Evolutionary conservation across 92 coral and sea anemone species (phyloP), one percentile per base, ranked within the genome.

Genomic region (Micromussa lordhowensis): DNA sequence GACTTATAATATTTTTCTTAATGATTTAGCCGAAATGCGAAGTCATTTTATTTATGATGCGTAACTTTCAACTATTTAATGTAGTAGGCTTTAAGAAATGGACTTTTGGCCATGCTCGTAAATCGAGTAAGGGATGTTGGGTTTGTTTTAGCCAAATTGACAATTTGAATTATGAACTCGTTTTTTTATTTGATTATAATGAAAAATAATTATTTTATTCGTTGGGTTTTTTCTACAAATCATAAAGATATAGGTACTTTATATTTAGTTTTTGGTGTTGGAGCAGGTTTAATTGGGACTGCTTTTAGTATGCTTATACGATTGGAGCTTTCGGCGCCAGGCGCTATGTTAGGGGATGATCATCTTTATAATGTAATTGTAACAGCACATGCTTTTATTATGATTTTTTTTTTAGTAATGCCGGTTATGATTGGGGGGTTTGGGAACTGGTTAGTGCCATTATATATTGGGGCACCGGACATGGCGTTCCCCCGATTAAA

Each of bases 321-420:
- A 86, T 92, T 94, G 90, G 97, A 94, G 78, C 80, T 92, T 28
- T 92, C 97, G 51, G 95, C 95, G 80, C 97, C 97, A 69, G 97
- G 97, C 66, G 86, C 95, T 85, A 94, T 94, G 97, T 92, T 94
- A 66, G 97, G 97, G 82, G 97, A 94, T 68, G 97, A 94, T 82
- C 97, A 94, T 88, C 92, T 94, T 72, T 94, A 94, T 90, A 94
- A 94, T 92, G 95, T 94, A 79, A 92, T 92, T 75, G 95, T 94
- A 53, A 94, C 97, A 34, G 92, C 95, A 55, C 97, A 94, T 85
- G 97, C 94, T 66, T 91, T 92, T 90, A 61, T 92, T 85, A 92
- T 92, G 92, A 94, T 94, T 87, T 93, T 95, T 75, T 95, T 95
- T 83, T 72, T 89, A 69, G 95, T 92, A 26, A 94, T 92, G 95